Conservation (phyloP, 1,140 invertebrate genomes). For the Cydia splendana region DNA sequence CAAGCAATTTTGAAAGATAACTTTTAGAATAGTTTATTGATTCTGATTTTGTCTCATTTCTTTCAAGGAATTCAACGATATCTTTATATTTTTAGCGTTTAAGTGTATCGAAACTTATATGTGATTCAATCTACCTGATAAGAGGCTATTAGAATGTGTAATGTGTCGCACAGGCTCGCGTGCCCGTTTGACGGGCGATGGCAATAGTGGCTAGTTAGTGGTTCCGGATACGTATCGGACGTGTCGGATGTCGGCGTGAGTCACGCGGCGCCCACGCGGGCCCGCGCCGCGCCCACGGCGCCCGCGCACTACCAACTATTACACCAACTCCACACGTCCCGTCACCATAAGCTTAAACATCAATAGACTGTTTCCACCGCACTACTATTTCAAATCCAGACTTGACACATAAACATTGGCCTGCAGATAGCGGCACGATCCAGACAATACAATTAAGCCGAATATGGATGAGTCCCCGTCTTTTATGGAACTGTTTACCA, state of each 20-base stretch:
- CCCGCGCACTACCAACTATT: constrained; percentile 47
- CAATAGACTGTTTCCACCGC: not conserved
- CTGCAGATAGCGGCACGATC: constrained; percentile 2
- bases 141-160: constrained; percentile 64
- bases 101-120: not conserved
- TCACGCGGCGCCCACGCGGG: constrained; percentile 74
- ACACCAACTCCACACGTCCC: constrained; percentile 18
- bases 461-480: constrained; percentile 10
- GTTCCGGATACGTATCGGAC: constrained; percentile 78
- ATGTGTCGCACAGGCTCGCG: constrained; percentile 66
- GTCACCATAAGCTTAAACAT: constrained; percentile 24
- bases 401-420: not conserved
- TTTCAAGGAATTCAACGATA: not conserved
- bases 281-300: constrained; percentile 50
- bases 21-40: not conserved
- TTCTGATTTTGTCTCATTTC: not conserved
- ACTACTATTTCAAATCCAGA: not conserved
- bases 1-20: not conserved
- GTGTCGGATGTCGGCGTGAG: constrained; percentile 77
- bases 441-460: constrained; percentile 23
- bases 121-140: not conserved
- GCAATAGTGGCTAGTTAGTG: constrained; percentile 72
- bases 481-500: constrained; percentile 17
- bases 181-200: constrained; percentile 60
- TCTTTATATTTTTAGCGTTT: not conserved